These are phyloP conservation scores for Rutilus rutilus DNA, from an alignment of 2,113 vertebrate species.

Conservation along the genomic window DNA sequence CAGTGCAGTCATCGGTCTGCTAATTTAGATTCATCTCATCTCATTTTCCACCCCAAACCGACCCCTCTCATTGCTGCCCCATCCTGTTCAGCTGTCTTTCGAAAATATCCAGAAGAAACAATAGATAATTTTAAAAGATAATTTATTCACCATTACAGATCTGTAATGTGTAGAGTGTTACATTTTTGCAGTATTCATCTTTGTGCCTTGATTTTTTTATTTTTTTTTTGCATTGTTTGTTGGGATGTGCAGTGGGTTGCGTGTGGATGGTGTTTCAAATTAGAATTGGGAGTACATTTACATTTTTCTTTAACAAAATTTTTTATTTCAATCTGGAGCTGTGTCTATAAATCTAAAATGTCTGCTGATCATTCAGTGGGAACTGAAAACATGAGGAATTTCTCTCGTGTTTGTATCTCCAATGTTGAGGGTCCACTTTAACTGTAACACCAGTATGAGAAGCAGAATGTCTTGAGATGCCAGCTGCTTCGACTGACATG, in stretches of 20 bases:
- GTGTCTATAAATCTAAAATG: constrained; percentile 1
- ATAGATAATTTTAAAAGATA: constrained; percentile 44
- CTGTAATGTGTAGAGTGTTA: constrained; percentile 60
- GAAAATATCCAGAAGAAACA: constrained; percentile 37
- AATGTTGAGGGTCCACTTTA: constrained; percentile 37
- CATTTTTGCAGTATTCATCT: constrained; percentile 74
- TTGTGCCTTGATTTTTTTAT: constrained; percentile 73
- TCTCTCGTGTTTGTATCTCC: background rate
- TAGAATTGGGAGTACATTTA: constrained; percentile 51
- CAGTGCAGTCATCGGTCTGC: constrained; percentile 9
- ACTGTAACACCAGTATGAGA: constrained; percentile 40
- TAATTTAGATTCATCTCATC: constrained; percentile 23
- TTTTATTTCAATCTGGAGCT: constrained; percentile 45
- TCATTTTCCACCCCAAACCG: background rate
- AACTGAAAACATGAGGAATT: constrained; percentile 20
- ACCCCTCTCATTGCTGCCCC: background rate
- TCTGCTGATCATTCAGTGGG: background rate
- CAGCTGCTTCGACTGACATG: constrained; percentile 46
- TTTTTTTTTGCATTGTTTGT: constrained; percentile 54
- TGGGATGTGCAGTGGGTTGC: constrained; percentile 61
- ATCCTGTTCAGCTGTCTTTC: background rate
- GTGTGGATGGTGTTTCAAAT: constrained; percentile 56
- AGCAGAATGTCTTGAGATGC: constrained; percentile 9
- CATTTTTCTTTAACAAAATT: constrained; percentile 9
- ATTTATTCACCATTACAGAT: constrained; percentile 57